A percentile compares a stretch with the other conserved stretches of the same genome.
Evolutionary conservation across 2,797 vertebrate species (phyloP).

Genomic region (Mallotus villosus): DNA sequence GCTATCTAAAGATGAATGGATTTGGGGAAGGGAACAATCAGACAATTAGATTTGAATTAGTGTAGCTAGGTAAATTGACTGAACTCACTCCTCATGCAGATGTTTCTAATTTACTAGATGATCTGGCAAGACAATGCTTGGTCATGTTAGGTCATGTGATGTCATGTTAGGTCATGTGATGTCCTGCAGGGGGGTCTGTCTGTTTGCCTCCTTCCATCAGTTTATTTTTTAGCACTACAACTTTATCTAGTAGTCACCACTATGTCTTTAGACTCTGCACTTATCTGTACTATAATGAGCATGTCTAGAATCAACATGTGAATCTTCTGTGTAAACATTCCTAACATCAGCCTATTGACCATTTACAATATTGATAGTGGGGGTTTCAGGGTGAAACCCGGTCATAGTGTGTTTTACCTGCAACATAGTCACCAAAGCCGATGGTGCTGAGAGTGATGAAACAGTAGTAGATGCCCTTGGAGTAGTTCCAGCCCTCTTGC

Average conservation of each 20-base stretch:
- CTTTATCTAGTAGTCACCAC: too few relatives aligned
- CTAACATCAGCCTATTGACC: too few relatives aligned
- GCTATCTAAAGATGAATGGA: constrained; percentile 68
- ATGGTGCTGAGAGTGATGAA: constrained; percentile 95
- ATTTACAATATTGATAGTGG: too few relatives aligned
- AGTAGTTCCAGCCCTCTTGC: constrained; percentile 86
- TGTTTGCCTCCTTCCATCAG: too few relatives aligned
- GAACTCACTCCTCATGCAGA: not conserved
- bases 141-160: not conserved
- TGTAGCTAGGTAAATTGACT: not conserved
- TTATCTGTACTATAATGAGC: too few relatives aligned
- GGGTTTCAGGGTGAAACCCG: not conserved
- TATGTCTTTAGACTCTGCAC: too few relatives aligned
- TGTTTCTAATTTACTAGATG: too few relatives aligned
- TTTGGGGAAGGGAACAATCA: not conserved
- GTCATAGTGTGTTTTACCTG: constrained; percentile 71
- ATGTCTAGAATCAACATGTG: too few relatives aligned
- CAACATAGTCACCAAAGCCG: constrained; percentile 91
- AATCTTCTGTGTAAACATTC: too few relatives aligned
- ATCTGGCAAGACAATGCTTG: not conserved
- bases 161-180: too few relatives aligned
- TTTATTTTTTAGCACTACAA: too few relatives aligned
- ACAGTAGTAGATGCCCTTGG: constrained; percentile 89
- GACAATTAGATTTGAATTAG: not conserved
- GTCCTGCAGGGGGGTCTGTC: too few relatives aligned